Percentiles rank a stretch among this genome's conserved stretches.
phyloP scores from a whole-genome alignment of 2,888 invertebrate species.

The Volucella bombylans region DNA sequence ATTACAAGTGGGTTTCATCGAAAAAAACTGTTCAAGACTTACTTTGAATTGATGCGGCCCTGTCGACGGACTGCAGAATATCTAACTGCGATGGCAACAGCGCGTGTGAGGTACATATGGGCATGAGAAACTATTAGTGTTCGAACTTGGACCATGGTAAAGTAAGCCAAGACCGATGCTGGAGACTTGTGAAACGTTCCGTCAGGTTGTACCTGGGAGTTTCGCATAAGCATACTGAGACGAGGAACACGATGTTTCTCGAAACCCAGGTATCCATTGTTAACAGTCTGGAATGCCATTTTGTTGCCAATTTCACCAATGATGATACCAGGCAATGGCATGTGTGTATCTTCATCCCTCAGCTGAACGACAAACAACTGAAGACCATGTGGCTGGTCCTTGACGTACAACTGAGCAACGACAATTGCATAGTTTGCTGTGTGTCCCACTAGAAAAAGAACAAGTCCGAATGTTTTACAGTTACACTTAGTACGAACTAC shows the following conservation, averaged over 20 bases:
- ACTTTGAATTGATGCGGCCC: slow-evolving; percentile 91
- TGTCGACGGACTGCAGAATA: slow-evolving; percentile 95
- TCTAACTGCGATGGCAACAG: slow-evolving; percentile 93
- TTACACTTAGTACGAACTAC: no score
- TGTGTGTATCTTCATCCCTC: slow-evolving; percentile 93
- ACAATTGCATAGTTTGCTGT: slow-evolving; percentile 95
- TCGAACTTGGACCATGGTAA: slow-evolving; percentile 93
- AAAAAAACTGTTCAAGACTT: slow-evolving; percentile 85
- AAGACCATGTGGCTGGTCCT: slow-evolving; percentile 91
- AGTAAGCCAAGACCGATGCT: slow-evolving; percentile 91
- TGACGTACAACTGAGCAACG: slow-evolving; percentile 92
- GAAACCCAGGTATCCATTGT: slow-evolving; percentile 95
- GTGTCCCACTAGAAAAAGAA: slow-evolving; percentile 89
- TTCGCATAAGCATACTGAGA: slow-evolving; percentile 94
- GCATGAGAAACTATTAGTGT: slow-evolving; percentile 90
- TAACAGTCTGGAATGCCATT: slow-evolving; percentile 93
- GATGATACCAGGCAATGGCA: slow-evolving; percentile 92
- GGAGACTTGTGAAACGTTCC: slow-evolving; percentile 92
- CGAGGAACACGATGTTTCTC: slow-evolving; percentile 93
- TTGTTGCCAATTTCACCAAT: slow-evolving; percentile 97
- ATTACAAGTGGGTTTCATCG: slow-evolving; percentile 72
- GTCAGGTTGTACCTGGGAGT: slow-evolving; percentile 94
- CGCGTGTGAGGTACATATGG: slow-evolving; percentile 88
- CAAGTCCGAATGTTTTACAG: no score
- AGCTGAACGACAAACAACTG: slow-evolving; percentile 96